Conservation (phyloP, 2,888 invertebrate genomes). For the Lymantria monacha region DNA sequence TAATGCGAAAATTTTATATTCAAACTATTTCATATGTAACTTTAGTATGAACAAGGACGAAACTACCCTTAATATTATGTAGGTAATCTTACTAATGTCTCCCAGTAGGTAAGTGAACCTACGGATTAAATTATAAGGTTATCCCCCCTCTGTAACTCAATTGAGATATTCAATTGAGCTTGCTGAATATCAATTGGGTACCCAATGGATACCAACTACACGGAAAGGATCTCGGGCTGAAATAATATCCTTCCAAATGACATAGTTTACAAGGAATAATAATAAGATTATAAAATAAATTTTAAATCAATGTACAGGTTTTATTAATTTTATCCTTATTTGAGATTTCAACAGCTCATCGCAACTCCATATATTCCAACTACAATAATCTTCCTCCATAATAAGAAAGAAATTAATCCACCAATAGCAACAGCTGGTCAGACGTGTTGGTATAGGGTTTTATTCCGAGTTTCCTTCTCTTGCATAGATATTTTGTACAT, state of each 20-base stretch:
- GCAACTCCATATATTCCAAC: no score
- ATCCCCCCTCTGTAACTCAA: constrained; percentile 41
- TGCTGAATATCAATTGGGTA: constrained; percentile 50
- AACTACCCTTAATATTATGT: constrained; percentile 50
- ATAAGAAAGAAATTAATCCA: no score
- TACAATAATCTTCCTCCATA: no score
- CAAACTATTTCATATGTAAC: constrained; percentile 18
- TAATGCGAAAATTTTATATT: constrained; percentile 7
- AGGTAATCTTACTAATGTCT: constrained; percentile 42
- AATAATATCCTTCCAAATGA: constrained; percentile 37
- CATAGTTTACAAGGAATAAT: constrained; percentile 17
- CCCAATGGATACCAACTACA: constrained; percentile 44
- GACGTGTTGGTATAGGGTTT: no score
- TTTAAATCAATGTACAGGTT: no score
- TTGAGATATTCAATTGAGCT: constrained; percentile 50
- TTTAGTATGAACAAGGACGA: constrained; percentile 24
- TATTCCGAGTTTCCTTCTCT: no score
- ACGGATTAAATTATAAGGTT: constrained; percentile 55
- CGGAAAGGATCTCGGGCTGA: constrained; percentile 36
- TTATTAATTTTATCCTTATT: no score
- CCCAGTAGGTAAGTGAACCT: constrained; percentile 42
- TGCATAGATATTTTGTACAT: no score
- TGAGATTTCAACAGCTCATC: no score
- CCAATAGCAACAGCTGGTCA: no score
- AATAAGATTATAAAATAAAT: background rate